Conservation (phyloP, 2,888 invertebrate species). For the Drosophila antonietae region DNA sequence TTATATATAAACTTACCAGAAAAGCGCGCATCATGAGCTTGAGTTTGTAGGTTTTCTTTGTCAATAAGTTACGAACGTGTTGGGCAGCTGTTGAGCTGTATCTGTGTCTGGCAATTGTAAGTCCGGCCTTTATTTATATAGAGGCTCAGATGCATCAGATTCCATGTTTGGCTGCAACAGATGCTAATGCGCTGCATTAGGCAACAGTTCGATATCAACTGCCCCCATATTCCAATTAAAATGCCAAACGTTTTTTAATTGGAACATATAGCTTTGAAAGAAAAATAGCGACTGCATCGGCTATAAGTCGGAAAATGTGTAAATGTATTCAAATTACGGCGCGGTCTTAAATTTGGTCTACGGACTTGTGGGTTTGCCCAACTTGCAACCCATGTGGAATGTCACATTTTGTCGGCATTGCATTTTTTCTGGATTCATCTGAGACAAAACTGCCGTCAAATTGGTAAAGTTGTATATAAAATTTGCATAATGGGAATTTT, state of each 20-base stretch:
- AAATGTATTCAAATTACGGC: constrained; percentile 67
- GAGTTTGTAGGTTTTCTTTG: constrained; percentile 32
- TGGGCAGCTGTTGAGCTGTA: constrained; percentile 56
- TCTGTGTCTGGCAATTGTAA: constrained; percentile 57
- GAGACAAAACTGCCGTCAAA: constrained; percentile 25
- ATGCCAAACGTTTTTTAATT: constrained; percentile 63
- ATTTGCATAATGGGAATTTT: constrained; percentile 46
- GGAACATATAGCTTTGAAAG: constrained; percentile 57
- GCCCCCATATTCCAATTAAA: constrained; percentile 60
- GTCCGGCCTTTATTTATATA: constrained; percentile 52
- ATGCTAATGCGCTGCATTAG: constrained; percentile 50
- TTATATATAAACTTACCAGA: constrained; percentile 62
- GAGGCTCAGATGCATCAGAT: constrained; percentile 28
- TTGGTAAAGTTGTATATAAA: neutral
- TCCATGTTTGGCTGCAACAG: constrained; percentile 19
- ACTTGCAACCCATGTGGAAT: constrained; percentile 13
- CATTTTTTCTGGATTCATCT: constrained; percentile 41
- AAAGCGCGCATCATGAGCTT: constrained; percentile 72
- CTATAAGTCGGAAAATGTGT: constrained; percentile 54
- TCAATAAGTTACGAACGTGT: constrained; percentile 36
- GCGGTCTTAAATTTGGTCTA: constrained; percentile 31
- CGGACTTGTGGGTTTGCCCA: constrained; percentile 37
- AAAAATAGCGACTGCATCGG: constrained; percentile 14
- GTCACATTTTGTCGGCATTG: constrained; percentile 19
- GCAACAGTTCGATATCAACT: constrained; percentile 38